Evolutionary conservation across 2,888 invertebrate species (phyloP).

Genomic region (Lithophane socia): DNA sequence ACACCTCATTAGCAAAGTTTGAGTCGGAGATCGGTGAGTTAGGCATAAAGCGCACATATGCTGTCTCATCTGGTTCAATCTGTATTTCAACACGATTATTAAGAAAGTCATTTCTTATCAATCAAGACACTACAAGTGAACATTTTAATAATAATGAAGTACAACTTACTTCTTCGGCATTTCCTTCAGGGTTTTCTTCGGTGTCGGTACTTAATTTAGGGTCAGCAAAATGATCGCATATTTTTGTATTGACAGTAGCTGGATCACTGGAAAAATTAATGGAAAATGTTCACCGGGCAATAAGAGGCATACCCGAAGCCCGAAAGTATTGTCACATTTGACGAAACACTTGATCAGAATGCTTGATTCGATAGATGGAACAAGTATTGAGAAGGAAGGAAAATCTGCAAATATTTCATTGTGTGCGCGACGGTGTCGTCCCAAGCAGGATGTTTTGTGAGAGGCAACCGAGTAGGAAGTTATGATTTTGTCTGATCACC

Average conservation of each 20-base stretch:
- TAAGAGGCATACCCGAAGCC: neutral
- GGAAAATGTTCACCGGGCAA: neutral
- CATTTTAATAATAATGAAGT: neutral
- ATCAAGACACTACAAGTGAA: neutral
- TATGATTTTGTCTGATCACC: neutral
- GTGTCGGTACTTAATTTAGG: slow-evolving; percentile 78
- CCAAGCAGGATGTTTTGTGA: neutral
- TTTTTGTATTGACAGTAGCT: slow-evolving; percentile 81
- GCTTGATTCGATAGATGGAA: neutral
- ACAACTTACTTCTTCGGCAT: slow-evolving; percentile 74
- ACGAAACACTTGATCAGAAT: neutral
- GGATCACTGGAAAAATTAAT: slow-evolving; percentile 75
- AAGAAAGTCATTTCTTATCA: neutral
- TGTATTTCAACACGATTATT: slow-evolving; percentile 57
- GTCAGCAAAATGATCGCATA: slow-evolving; percentile 86
- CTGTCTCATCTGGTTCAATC: slow-evolving; percentile 93
- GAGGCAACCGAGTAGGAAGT: neutral
- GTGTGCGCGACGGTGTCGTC: neutral
- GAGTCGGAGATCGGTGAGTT: slow-evolving; percentile 91
- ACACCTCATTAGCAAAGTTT: slow-evolving; percentile 95
- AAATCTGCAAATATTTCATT: neutral
- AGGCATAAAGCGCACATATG: slow-evolving; percentile 95
- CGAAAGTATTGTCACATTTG: neutral
- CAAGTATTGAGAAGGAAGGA: neutral
- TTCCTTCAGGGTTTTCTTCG: slow-evolving; percentile 70